Base-by-base conservation (phyloP, 2,888 invertebrate species). In the Ochlodes sylvanus region DNA sequence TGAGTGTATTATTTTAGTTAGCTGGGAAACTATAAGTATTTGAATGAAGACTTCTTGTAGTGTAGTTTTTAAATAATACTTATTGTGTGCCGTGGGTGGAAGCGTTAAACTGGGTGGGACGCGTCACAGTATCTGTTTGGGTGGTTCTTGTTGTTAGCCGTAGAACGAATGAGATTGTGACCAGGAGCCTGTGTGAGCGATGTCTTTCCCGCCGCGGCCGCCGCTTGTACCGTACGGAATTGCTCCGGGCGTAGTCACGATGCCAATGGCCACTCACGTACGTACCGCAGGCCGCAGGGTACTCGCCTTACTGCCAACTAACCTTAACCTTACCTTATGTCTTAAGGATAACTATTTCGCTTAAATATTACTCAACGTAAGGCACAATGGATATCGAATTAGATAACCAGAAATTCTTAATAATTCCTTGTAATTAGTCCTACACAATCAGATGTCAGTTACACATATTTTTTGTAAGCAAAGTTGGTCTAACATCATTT, bases 131-230 rank as follows among this genome's bases (percentile, higher is more conserved):
- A 9, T 58, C 21, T 55, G 63, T 64, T 50, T 60, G 27, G 55
- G 58, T 70, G 65, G 63, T 69, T 67, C 60, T 64, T 64, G 75
- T 70, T 70, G 69, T 70, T 60, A 68, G 65, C 63, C 42, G 10
- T 56, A 60, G 65, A 72, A 42, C 72, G 74, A 71, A 75, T 76
- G 75, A 70, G 71, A 70, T 72, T 70, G 71, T 72, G 69, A 68
- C 66, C 76, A 65, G 70, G 65, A 63, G 60, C 32, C 41, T 42
- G 56, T 15, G 54, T 55, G 72, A 73, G 74, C 69, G 76, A 98
- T 98, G 98, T 98, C 98, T 75, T 98, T 96, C 90, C 98, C 97
- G 72, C 97, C 98, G 73, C 97, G 98, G 76, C 95, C 97, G 79
- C 97, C 97, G 58, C 96, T 97, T 19, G 96, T 97, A 91, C 96